Conservation (phyloP, 64 coral and sea anemone species). For the Platygyra sinensis region DNA sequence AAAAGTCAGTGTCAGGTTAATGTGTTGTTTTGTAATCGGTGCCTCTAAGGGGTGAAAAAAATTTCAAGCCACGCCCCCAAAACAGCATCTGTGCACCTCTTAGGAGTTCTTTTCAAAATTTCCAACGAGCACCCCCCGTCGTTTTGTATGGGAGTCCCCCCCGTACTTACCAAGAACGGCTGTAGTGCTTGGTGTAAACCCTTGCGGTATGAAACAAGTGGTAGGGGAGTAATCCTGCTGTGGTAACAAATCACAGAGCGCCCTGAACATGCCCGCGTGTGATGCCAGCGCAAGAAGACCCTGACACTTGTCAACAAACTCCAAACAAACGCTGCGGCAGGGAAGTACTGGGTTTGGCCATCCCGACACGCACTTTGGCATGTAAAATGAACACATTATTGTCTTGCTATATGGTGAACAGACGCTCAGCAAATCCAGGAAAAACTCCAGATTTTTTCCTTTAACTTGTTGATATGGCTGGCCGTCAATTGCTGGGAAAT, state of each 20-base stretch:
- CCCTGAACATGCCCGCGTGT: conserved; percentile 45
- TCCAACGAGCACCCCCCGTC: too few relatives aligned
- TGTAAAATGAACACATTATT: conserved; percentile 39
- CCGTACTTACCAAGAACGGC: neutral
- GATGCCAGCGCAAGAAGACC: neutral
- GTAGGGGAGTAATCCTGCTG: conserved; percentile 4
- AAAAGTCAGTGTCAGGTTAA: too few relatives aligned
- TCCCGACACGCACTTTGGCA: conserved; percentile 52
- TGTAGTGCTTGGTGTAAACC: conserved; percentile 35
- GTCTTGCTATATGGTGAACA: conserved; percentile 31
- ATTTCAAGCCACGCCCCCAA: too few relatives aligned
- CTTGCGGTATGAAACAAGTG: conserved; percentile 40
- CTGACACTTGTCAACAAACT: conserved; percentile 45
- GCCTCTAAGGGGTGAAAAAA: too few relatives aligned
- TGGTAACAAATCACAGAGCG: conserved; percentile 49
- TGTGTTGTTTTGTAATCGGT: too few relatives aligned
- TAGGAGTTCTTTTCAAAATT: too few relatives aligned
- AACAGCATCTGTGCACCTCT: too few relatives aligned
- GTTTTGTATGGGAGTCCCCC: too few relatives aligned
- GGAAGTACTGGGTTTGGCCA: conserved; percentile 15
- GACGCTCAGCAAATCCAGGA: neutral
- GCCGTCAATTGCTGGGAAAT: conserved; percentile 47
- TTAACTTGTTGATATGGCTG: conserved; percentile 50
- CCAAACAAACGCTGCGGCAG: conserved; percentile 50
- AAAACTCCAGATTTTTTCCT: conserved; percentile 21